Evolutionary conservation across 1,140 invertebrate species (phyloP), one percentile per base, ranked within the genome.

Genomic region (Pararge aegeria): DNA sequence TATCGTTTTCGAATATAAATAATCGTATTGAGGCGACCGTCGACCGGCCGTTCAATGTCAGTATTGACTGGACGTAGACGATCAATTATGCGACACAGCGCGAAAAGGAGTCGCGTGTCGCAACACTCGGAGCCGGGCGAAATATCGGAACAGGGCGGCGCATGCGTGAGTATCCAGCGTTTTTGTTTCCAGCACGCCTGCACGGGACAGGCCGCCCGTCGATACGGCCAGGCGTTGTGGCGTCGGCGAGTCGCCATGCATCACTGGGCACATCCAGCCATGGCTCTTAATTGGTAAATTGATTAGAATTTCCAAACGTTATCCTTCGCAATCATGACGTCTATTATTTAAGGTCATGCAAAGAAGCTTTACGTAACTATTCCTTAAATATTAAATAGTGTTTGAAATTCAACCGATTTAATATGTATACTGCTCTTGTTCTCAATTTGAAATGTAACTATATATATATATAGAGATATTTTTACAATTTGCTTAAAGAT

Each of bases 41-140:
- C 73, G 78, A 75, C 78, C 55, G 72, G 61, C 70, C 78, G 82
- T 83, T 80, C 81, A 87, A 84, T 87, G 83, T 86, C 83, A 84
- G 78, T 86, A 87, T 83, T 72, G 81, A 83, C 76, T 80, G 80
- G 81, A 78, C 79, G 75, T n/a, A n/a, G n/a, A n/a, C n/a, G n/a
- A 86, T 84, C 77, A 86, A 86, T 87, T 87, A 88, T 84, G 75
- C 79, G 83, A 86, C 84, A 82, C 70, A 71, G 72, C 71, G 74
- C 69, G 76, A 78, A 83, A 74, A 82, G 71, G 78, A 83, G 66
- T 68, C 76, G 75, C 61, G 68, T 81, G 82, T 84, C 73, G 83
- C 75, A 79, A 77, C 64, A 57, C 76, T 68, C 58, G 66, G 68
- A 61, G 56, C 59, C 66, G 46, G 55, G 61, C 64, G 66, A 61